Evolutionary conservation across 1,140 invertebrate species (phyloP).

Genomic region (Piezodorus guildinii): DNA sequence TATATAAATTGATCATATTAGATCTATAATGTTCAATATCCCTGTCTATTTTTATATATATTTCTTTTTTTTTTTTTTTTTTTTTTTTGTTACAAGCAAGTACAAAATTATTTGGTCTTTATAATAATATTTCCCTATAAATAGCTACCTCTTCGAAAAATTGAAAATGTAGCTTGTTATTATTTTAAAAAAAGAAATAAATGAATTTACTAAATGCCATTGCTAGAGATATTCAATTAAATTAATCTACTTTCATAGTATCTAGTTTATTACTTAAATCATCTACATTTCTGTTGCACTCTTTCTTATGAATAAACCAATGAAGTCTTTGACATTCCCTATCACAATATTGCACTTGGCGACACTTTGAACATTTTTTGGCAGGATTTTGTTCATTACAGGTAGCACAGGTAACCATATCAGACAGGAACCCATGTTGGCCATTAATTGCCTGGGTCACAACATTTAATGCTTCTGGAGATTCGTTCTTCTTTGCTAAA

Average conservation of each 20-base stretch:
- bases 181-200: too few species aligned
- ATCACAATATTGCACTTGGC: constrained; percentile 87
- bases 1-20: too few species aligned
- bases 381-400: constrained; percentile 79
- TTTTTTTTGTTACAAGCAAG: too few species aligned
- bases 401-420: constrained; percentile 62
- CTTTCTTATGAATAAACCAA: constrained; percentile 93
- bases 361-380: constrained; percentile 93
- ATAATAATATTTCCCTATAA: too few species aligned
- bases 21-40: too few species aligned
- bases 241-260: not conserved
- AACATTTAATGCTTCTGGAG: constrained; percentile 48
- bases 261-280: not conserved
- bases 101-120: too few species aligned
- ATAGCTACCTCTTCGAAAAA: too few species aligned
- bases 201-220: too few species aligned
- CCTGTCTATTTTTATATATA: too few species aligned
- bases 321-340: constrained; percentile 87
- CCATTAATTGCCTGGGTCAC: constrained; percentile 83
- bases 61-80: too few species aligned
- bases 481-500: constrained; percentile 52
- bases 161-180: too few species aligned
- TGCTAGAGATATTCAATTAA: too few species aligned
- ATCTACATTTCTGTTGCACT: constrained; percentile 37
- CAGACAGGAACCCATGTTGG: constrained; percentile 54